Conservation (phyloP, 2,888 invertebrate species). For the Rhagonycha lutea region DNA sequence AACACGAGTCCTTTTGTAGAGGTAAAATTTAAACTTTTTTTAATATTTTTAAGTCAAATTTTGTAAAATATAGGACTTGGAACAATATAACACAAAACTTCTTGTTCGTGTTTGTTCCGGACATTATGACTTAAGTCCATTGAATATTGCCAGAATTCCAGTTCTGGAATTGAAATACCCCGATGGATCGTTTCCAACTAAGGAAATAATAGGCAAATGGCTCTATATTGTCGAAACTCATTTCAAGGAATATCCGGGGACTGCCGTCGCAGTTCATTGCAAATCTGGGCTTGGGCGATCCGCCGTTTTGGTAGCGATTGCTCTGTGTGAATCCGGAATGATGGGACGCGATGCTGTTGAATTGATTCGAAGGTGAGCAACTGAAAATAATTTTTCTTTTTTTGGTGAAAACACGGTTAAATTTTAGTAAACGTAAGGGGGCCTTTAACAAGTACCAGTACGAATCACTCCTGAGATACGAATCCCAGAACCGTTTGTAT, state of each 20-base stretch:
- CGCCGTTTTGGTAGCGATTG: slow-evolving; percentile 24
- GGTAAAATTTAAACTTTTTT: slow-evolving; percentile 1
- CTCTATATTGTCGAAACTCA: slow-evolving; percentile 6
- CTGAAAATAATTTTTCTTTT: background rate
- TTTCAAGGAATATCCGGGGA: slow-evolving; percentile 1
- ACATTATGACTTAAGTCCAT: background rate
- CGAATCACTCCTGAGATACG: background rate
- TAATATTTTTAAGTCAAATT: background rate
- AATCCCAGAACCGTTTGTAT: slow-evolving; percentile 3
- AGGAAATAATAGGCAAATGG: slow-evolving; percentile 15
- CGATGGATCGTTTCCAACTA: slow-evolving; percentile 19
- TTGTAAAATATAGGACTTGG: slow-evolving; percentile 7
- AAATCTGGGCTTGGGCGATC: slow-evolving; percentile 23
- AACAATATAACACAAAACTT: background rate
- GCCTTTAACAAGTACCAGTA: slow-evolving; percentile 6
- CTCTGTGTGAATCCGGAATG: slow-evolving; percentile 23
- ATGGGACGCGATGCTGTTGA: slow-evolving; percentile 2
- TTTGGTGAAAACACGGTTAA: background rate
- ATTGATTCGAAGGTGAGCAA: slow-evolving; percentile 10
- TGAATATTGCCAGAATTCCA: slow-evolving; percentile 9
- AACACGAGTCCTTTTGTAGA: background rate
- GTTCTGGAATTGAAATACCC: slow-evolving; percentile 8
- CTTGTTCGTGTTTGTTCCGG: slow-evolving; percentile 10
- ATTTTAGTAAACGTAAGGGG: slow-evolving; percentile 14
- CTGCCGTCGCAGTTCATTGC: slow-evolving; percentile 22